A percentile compares a stretch with the other conserved stretches of the same genome.
phyloP scores from a whole-genome alignment of 1,140 invertebrate genomes.

The Papilio machaon region DNA sequence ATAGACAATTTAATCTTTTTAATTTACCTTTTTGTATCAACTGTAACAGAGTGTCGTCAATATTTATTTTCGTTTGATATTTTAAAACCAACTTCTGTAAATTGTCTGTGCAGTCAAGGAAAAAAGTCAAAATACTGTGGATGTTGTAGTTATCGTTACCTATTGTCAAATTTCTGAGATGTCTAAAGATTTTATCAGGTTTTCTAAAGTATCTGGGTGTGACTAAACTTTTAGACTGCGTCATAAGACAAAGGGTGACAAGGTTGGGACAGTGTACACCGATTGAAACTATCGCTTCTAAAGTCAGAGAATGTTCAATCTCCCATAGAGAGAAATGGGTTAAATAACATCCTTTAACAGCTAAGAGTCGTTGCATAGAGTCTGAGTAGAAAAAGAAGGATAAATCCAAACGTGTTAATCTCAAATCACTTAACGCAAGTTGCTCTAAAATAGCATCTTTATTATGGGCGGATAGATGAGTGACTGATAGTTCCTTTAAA shows the following conservation, averaged over 20 bases:
- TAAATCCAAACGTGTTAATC: conserved; percentile 69
- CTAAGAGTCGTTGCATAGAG: conserved; percentile 66
- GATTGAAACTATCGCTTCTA: conserved; percentile 68
- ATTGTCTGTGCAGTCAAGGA: conserved; percentile 65
- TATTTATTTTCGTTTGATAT: conserved; percentile 70
- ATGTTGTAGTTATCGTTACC: conserved; percentile 75
- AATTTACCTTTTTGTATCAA: conserved; percentile 69
- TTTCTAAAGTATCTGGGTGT: conserved; percentile 65
- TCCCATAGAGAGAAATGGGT: conserved; percentile 78
- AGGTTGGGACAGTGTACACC: conserved; percentile 73
- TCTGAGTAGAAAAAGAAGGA: conserved; percentile 75
- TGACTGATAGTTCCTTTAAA: conserved; percentile 73
- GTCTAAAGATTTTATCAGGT: conserved; percentile 66
- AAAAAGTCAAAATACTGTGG: conserved; percentile 69
- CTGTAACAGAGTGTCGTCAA: conserved; percentile 65
- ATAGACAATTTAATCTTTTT: conserved; percentile 66
- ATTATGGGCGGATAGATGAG: conserved; percentile 71
- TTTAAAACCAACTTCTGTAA: conserved; percentile 72
- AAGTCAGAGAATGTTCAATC: conserved; percentile 69
- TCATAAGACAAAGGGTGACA: conserved; percentile 67
- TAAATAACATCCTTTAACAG: conserved; percentile 71
- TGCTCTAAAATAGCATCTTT: conserved; percentile 75
- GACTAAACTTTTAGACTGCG: conserved; percentile 68
- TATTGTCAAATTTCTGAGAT: conserved; percentile 68
- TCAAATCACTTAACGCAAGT: conserved; percentile 67